Conservation (phyloP, 1,140 invertebrate genomes). For the Sweltsa coloradensis region DNA sequence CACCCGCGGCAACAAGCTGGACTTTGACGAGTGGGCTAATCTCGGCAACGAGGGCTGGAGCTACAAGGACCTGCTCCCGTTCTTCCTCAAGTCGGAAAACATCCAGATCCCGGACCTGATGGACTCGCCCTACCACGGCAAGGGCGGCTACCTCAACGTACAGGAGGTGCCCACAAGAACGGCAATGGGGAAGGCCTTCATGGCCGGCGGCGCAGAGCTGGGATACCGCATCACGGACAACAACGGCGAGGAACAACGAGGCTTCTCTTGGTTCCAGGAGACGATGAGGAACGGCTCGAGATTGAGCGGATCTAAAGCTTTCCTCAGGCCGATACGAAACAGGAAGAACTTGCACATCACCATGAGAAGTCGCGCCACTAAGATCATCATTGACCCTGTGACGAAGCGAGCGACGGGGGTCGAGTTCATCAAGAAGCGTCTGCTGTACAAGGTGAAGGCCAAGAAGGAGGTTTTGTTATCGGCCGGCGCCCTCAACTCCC, state of each 20-base stretch:
- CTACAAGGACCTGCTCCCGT: neutral
- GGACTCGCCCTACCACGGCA: constrained; percentile 49
- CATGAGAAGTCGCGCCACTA: constrained; percentile 30
- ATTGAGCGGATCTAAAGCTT: constrained; percentile 44
- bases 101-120: neutral
- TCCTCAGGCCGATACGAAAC: constrained; percentile 32
- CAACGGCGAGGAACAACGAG: constrained; percentile 57
- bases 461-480: constrained; percentile 37
- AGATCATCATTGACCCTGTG: constrained; percentile 35
- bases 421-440: constrained; percentile 8
- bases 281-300: constrained; percentile 50
- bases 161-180: constrained; percentile 48
- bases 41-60: constrained; percentile 41
- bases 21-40: constrained; percentile 44
- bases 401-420: constrained; percentile 20
- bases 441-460: constrained; percentile 23
- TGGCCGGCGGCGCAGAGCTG: constrained; percentile 52
- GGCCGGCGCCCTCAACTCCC: constrained; percentile 53
- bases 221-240: constrained; percentile 58
- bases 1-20: constrained; percentile 41
- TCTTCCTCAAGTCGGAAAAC: constrained; percentile 7
- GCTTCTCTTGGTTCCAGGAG: constrained; percentile 28
- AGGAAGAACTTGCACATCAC: constrained; percentile 31
- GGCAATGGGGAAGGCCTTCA: constrained; percentile 45
- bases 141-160: constrained; percentile 49